Conservation (phyloP, 2,113 vertebrate genomes). For the Pholis gunnellus region DNA sequence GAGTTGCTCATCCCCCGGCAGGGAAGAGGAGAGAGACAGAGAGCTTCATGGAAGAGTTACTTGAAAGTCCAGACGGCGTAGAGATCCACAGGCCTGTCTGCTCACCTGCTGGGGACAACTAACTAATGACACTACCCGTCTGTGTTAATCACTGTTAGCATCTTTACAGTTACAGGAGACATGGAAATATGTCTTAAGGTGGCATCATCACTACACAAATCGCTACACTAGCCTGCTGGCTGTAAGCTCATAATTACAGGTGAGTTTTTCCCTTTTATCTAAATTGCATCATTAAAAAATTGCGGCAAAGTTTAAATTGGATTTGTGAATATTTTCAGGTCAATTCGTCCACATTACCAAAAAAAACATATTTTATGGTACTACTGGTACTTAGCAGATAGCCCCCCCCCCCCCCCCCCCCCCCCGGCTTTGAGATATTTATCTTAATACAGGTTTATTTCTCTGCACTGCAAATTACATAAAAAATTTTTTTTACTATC, state of each 20-base stretch:
- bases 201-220: background rate
- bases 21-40: constrained; percentile 39
- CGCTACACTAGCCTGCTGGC: background rate
- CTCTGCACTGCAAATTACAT: background rate
- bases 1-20: constrained; percentile 52
- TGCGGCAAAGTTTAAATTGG: background rate
- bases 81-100: constrained; percentile 54
- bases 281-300: constrained; percentile 9
- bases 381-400: background rate
- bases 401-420: no score
- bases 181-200: constrained; percentile 10
- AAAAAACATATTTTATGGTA: background rate
- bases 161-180: constrained; percentile 1
- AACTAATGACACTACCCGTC: constrained; percentile 26
- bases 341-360: background rate
- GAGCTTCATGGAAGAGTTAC: constrained; percentile 61
- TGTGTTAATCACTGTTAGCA: constrained; percentile 21
- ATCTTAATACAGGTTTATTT: background rate
- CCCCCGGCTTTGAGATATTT: background rate
- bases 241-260: background rate
- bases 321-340: background rate
- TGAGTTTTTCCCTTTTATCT: background rate
- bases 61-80: constrained; percentile 56
- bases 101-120: constrained; percentile 44
- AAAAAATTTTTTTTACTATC: background rate